Evolutionary conservation across 2,797 vertebrate species (phyloP).

Genomic region (Eulemur albifrons): DNA sequence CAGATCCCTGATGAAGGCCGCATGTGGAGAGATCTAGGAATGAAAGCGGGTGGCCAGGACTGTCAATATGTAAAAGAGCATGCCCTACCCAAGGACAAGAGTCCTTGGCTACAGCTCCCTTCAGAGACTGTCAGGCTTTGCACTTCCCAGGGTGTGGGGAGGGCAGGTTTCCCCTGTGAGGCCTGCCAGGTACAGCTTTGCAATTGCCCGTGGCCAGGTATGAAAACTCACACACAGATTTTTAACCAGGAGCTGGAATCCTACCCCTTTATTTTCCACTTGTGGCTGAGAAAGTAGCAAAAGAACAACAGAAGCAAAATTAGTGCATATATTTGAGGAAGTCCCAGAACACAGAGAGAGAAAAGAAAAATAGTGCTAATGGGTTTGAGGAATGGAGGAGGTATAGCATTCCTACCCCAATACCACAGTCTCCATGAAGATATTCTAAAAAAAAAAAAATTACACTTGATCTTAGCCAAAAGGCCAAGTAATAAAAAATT

Average conservation of each 20-base stretch:
- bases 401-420: neutral
- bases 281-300: neutral
- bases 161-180: neutral
- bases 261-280: neutral
- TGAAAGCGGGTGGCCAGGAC: neutral
- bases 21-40: neutral
- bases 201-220: neutral
- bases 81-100: neutral
- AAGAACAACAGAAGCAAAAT: neutral
- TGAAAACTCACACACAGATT: neutral
- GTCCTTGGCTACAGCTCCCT: neutral
- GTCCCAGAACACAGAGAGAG: neutral
- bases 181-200: neutral
- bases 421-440: neutral
- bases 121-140: neutral
- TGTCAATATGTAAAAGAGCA: neutral
- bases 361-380: neutral
- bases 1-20: neutral
- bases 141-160: neutral
- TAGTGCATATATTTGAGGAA: neutral
- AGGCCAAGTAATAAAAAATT: neutral
- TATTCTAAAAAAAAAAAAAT: neutral
- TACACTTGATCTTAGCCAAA: neutral
- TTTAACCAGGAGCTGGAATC: neutral
- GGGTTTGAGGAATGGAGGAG: neutral